Base-by-base conservation (phyloP, 2,797 vertebrate species). In the Astyanax mexicanus region DNA sequence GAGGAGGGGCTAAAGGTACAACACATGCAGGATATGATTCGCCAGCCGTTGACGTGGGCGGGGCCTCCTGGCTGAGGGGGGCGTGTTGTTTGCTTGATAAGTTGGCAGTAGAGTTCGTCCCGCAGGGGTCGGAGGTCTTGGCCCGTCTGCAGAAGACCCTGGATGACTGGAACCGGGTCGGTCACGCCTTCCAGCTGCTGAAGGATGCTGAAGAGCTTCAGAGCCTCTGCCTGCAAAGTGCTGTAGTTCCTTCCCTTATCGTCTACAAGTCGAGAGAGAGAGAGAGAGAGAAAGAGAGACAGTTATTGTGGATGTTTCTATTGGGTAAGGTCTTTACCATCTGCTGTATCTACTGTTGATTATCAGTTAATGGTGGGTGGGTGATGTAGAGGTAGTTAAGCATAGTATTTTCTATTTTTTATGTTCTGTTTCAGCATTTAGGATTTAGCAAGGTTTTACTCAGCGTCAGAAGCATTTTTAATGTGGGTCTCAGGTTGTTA, bases 91-190 rank as follows among this genome's bases (percentile, higher is more conserved):
- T 99, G 98, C 68, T 99, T 99, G 86, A 99, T 89, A 61, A 99
- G 95, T 88, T 99, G 98, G 79, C 98, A 99, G 88, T 96, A 98
- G 35, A 99, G 92, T 84, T 99, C 98, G 35, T 99, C 98, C 27
- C 96, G 90, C 57, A 99, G 92, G 0, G 94, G 94, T 21, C 92
- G 91, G 27, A 98, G 94, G 89, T 99, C 97, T 17, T 96, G 96
- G 23, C 95, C 96, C 0, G 95, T 96, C 89, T 96, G 96, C 27
- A 99, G 94, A 74, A 98, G 85, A 13, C 94, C 94, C 88, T 98
- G 97, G 88, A 98, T 97, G 84, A 96, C 90, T 19, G 95, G 93
- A 51, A 95, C 88, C 0, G 96, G 95, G 86, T 97, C 95, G 0
- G 93, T 88, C 88, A 95, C 89, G 4, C 94, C 94, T 69, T 99